Evolutionary conservation across 1,140 invertebrate genomes (phyloP), one percentile per base, ranked within the genome.

Genomic region (Brachionus asplanchnoidis): DNA sequence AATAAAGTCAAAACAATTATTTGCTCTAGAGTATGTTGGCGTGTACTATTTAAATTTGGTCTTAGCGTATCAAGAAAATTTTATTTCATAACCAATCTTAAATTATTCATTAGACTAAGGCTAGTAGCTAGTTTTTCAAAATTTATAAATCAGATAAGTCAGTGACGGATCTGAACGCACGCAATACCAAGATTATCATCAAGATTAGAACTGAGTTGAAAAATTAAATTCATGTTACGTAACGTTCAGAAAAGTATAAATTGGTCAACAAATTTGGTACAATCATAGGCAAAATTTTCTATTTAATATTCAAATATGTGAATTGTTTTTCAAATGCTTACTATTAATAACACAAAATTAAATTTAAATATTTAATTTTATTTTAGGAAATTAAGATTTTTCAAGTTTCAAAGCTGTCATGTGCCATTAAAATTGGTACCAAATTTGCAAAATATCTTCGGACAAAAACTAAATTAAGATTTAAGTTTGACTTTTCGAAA

Each of bases 381-480:
- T 14, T 53, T 53, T 53, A 53, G 12, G 17, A 53, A 53, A 53
- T 53, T 4, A 53, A 53, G 46, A 53, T 1, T 53, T 53, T 14
- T 53, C 32, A 6, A 36, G 32, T 36, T 36, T 36, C 32, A 53
- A 53, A 53, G 17, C 46, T 53, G 6, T 14, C 46, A 17, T 6
- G 17, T 53, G 46, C 14, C 46, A 53, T 53, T 53, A 53, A 53
- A 60, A 60, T 60, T 20, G 53, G 53, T 23, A 60, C 20, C 53
- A 73, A 40, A 73, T 73, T 73, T 73, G 14, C 14, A 40, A 73
- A 42, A 73, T 42, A 73, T 42, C 68, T 73, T 73, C 17, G 68
- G 68, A 73, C 68, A 73, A 73, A 42, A 73, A 73, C n/a, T 5
- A 40, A 73, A 73, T 73, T 73, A 40, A 73, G 66, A 68, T 68